Evolutionary conservation across 2,113 vertebrate species (phyloP).

Genomic region (Etheostoma cragini): DNA sequence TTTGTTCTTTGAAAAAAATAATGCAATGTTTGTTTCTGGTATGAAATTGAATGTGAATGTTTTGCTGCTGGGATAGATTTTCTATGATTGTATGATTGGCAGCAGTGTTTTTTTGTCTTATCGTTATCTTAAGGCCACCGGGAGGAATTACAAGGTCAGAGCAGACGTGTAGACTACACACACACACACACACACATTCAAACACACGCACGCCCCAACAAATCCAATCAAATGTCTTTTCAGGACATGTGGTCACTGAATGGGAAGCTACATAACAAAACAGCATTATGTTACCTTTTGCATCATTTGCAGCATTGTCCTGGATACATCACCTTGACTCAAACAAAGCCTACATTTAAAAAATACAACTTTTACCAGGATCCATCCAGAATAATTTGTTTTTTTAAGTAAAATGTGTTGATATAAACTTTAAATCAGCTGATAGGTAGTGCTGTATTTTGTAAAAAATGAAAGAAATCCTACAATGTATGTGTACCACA

Average conservation of each 20-base stretch:
- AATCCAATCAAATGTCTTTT: constrained; percentile 3
- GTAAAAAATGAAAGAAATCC: background rate
- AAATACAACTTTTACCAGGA: background rate
- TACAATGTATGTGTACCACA: background rate
- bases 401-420: background rate
- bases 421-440: background rate
- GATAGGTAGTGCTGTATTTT: background rate
- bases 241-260: background rate
- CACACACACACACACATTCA: background rate
- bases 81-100: background rate
- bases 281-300: background rate
- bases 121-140: constrained; percentile 50
- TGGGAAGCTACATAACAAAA: constrained; percentile 16
- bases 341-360: background rate
- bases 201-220: background rate
- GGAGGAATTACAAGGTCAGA: constrained; percentile 38
- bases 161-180: constrained; percentile 6
- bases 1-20: constrained; percentile 13
- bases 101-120: constrained; percentile 19
- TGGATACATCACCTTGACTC: background rate
- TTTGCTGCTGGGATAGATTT: constrained; percentile 12
- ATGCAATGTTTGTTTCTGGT: background rate
- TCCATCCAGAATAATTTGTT: background rate
- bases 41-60: background rate
- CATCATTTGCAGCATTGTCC: background rate